A percentile compares a stretch with the other conserved stretches of the same genome.
Conservation (phyloP, 2,888 invertebrate genomes). For the Poecilus cupreus region DNA sequence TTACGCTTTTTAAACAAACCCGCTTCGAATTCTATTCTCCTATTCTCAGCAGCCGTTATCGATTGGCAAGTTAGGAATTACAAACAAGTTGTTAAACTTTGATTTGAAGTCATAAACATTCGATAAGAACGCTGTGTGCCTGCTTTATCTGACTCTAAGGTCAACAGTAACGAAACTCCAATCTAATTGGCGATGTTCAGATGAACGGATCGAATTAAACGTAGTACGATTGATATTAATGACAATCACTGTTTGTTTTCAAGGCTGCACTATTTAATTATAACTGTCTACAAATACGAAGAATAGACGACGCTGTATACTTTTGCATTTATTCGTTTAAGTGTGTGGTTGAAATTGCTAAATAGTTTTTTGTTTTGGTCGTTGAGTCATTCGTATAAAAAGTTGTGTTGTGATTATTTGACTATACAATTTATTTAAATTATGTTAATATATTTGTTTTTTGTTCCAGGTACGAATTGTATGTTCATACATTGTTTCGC, state of each 20-base stretch:
- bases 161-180: not conserved
- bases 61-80: slow-evolving; percentile 20
- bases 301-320: too few species aligned
- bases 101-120: slow-evolving; percentile 33
- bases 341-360: too few species aligned
- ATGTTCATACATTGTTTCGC: too few species aligned
- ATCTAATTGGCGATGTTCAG: not conserved
- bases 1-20: not conserved
- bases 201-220: not conserved
- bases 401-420: too few species aligned
- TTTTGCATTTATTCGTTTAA: too few species aligned
- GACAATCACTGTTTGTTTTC: not conserved
- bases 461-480: too few species aligned
- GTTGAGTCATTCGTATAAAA: too few species aligned
- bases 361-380: too few species aligned
- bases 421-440: too few species aligned
- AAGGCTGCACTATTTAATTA: too few species aligned
- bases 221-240: not conserved
- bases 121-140: not conserved
- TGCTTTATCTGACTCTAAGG: slow-evolving; percentile 1
- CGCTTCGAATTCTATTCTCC: not conserved
- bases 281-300: too few species aligned
- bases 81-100: slow-evolving; percentile 43
- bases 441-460: too few species aligned
- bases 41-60: not conserved